Percentiles rank a stretch among this genome's conserved stretches.
phyloP scores from a whole-genome alignment of 2,888 invertebrate genomes.

The Apotomis capreana region DNA sequence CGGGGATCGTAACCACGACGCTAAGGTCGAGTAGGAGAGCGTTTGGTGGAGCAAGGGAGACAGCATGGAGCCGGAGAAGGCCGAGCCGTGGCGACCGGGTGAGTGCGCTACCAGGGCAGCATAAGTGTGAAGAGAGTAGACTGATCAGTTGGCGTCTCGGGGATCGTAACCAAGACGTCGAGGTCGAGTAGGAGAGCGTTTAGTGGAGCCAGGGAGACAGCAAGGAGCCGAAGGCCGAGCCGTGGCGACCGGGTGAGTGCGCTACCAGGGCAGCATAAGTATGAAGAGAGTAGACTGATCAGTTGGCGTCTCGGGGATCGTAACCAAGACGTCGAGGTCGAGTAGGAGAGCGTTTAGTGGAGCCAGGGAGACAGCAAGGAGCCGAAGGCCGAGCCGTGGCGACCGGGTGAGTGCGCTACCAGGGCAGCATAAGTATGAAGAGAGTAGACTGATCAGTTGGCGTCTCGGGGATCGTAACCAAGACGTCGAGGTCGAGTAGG shows the following conservation, averaged over 20 bases:
- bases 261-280: too few relatives aligned
- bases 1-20: slow-evolving; percentile 33
- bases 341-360: slow-evolving; percentile 50
- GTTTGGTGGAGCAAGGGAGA: slow-evolving; percentile 49
- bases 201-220: slow-evolving; percentile 49
- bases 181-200: slow-evolving; percentile 47
- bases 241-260: slow-evolving; percentile 65
- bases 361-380: slow-evolving; percentile 50
- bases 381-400: slow-evolving; percentile 60
- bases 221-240: slow-evolving; percentile 59
- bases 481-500: slow-evolving; percentile 46
- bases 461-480: slow-evolving; percentile 24
- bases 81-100: slow-evolving; percentile 52
- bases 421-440: not conserved
- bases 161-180: slow-evolving; percentile 35
- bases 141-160: not conserved
- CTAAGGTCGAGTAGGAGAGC: slow-evolving; percentile 45
- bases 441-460: not conserved
- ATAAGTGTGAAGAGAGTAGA: not conserved
- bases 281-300: not conserved
- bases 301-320: not conserved
- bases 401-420: slow-evolving; percentile 44
- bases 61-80: slow-evolving; percentile 58
- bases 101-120: slow-evolving; percentile 44
- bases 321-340: slow-evolving; percentile 43